Evolutionary conservation across 2,888 invertebrate species (phyloP), one percentile per base, ranked within the genome.

Genomic region (Epirrhoe alternata): DNA sequence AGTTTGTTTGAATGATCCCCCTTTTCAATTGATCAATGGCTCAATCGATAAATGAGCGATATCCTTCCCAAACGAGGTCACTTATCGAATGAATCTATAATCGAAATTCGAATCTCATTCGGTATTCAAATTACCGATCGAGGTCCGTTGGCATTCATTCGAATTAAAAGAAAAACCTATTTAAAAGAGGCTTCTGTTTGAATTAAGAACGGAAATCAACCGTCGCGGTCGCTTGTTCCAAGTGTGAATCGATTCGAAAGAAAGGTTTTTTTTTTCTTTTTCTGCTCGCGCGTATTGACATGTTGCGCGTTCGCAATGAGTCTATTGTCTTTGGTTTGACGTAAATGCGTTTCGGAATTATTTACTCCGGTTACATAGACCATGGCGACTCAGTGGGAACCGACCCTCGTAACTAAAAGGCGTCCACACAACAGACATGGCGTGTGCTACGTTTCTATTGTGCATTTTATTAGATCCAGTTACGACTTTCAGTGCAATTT

Each of bases 181-280:
- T 81, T 77, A 84, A 86, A 88, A 86, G 86, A 87, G 83, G 86
- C 83, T 86, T 84, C 86, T 85, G 86, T 91, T 89, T 88, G 89
- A 92, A 89, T 91, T 87, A 87, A 87, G 91, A 92, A 87, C 93
- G 92, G 92, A 92, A 93, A 92, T 90, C 89, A 92, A 89, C 90
- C 91, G 92, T 90, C 92, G 85, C 81, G 83, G 78, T 77, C 84
- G 85, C 86, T 91, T 89, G 91, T 90, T 86, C 86, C 75, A 92
- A 92, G 92, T 93, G 92, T 92, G 92, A 92, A 92, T 92, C 89
- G 92, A 92, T 92, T 90, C 86, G 85, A 83, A 86, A 79, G 81
- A 86, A 88, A 86, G 80, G 87, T 85, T 81, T 66, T 67, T 71
- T 71, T 87, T 87, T 86, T 87, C 84, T 81, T 75, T 80, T 64